A percentile compares a stretch with the other conserved stretches of the same genome.
These are phyloP conservation scores for Thera britannica DNA, from an alignment of 2,888 invertebrate genomes.

Conservation along the genomic window DNA sequence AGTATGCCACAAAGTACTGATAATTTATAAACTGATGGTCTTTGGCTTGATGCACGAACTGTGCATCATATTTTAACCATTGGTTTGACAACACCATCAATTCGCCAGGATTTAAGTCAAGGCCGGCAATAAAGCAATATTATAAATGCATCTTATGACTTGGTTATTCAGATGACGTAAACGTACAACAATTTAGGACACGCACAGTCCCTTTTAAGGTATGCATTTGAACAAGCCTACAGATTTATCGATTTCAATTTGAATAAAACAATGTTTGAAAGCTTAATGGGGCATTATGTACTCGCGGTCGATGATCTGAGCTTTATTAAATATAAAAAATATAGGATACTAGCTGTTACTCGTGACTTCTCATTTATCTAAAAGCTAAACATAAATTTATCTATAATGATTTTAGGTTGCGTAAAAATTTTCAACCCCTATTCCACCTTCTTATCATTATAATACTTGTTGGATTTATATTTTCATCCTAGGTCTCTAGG, in stretches of 20 bases:
- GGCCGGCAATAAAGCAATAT: constrained; percentile 18
- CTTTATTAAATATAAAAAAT: neutral
- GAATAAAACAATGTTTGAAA: constrained; percentile 16
- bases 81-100: constrained; percentile 21
- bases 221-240: constrained; percentile 26
- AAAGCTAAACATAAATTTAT: no score
- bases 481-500: no score
- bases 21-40: constrained; percentile 3
- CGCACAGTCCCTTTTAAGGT: constrained; percentile 18
- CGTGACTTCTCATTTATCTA: no score
- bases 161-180: constrained; percentile 33
- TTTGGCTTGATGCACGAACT: neutral
- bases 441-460: no score
- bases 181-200: constrained; percentile 35
- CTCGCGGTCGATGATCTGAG: neutral
- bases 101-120: constrained; percentile 22
- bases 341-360: no score
- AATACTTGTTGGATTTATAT: no score
- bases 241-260: constrained; percentile 24
- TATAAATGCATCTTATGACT: constrained; percentile 23
- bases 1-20: constrained; percentile 2
- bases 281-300: neutral
- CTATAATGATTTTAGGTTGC: no score
- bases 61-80: constrained; percentile 17
- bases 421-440: no score